A percentile compares a stretch with the other conserved stretches of the same genome.
Conservation (phyloP, 2,888 invertebrate genomes). For the Patella ulyssiponensis region DNA sequence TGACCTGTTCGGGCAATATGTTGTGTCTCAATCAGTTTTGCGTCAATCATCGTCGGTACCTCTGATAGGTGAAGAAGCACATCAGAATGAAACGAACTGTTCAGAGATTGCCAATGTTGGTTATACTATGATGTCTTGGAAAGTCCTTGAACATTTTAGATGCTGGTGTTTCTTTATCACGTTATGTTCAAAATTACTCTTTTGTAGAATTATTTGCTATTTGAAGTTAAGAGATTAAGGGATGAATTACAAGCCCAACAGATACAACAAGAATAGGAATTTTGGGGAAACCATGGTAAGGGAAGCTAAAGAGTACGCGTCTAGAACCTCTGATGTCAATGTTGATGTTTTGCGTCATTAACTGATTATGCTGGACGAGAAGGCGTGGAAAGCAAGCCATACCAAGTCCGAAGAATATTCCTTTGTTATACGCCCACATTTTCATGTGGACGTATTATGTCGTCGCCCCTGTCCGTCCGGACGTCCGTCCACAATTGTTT, state of each 20-base stretch:
- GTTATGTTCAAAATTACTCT: too few relatives aligned
- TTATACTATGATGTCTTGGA: background rate
- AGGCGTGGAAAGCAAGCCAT: too few relatives aligned
- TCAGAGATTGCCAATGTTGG: background rate
- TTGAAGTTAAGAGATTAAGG: background rate
- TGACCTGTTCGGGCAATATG: slow-evolving; percentile 1
- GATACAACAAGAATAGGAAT: background rate
- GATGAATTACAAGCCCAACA: background rate
- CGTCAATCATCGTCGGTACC: background rate
- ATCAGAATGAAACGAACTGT: too few relatives aligned
- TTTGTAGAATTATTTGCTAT: background rate
- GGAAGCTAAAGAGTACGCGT: background rate
- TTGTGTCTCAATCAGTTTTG: background rate
- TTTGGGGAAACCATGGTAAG: background rate
- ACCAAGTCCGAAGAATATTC: too few relatives aligned
- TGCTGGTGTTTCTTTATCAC: too few relatives aligned
- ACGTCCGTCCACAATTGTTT: too few relatives aligned
- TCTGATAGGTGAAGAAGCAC: background rate
- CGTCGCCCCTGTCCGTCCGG: too few relatives aligned
- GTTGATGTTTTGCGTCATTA: background rate
- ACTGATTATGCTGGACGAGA: background rate
- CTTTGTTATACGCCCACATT: too few relatives aligned
- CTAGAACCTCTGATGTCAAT: background rate
- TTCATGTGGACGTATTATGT: too few relatives aligned
- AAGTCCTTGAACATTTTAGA: too few relatives aligned